Percentiles rank a stretch among this genome's conserved stretches.
Evolutionary conservation across 2,113 vertebrate genomes (phyloP).

Genomic region (Ardeotis arabs): DNA sequence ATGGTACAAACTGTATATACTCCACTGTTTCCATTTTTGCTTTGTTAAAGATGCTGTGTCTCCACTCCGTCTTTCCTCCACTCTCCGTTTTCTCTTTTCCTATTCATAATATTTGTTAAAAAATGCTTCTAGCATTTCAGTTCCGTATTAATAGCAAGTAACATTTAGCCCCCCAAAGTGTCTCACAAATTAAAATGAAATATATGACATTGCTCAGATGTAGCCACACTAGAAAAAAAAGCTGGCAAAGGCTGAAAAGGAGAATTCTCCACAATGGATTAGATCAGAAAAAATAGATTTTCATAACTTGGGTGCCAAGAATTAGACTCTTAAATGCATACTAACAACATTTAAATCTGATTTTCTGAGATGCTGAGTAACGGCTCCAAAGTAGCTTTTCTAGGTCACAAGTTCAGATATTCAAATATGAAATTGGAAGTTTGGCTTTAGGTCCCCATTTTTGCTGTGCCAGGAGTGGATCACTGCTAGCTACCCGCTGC

Average conservation of each 20-base stretch:
- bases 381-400: background rate
- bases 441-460: background rate
- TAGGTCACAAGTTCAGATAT: background rate
- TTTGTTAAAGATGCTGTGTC: background rate
- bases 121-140: background rate
- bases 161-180: background rate
- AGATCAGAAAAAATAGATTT: background rate
- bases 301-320: background rate
- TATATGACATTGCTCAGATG: background rate
- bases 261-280: background rate
- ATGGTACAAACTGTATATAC: background rate
- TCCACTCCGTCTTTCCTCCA: background rate
- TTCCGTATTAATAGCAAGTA: background rate
- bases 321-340: background rate
- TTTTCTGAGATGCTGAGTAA: background rate
- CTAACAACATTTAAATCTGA: background rate
- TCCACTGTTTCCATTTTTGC: background rate
- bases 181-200: background rate
- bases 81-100: background rate
- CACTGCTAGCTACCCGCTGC: background rate
- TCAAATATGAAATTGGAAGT: background rate
- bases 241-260: background rate
- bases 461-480: background rate
- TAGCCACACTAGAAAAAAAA: background rate
- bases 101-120: background rate